A percentile compares a stretch with the other conserved stretches of the same genome.
phyloP scores from a whole-genome alignment of 2,113 vertebrate species.

The Sciurus niger region DNA sequence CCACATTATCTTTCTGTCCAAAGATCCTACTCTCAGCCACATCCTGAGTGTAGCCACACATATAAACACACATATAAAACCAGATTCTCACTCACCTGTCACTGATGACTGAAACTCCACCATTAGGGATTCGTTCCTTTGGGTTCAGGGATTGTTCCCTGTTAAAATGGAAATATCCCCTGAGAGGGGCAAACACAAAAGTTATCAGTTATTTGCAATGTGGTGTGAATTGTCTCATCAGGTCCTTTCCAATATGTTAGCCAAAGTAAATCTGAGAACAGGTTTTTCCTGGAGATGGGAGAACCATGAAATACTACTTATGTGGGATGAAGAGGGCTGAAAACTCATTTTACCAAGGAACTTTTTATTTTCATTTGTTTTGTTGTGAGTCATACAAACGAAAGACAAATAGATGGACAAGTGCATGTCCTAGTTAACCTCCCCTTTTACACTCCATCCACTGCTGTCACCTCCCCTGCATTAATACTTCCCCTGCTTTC shows the following conservation, averaged over 20 bases:
- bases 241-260: conserved; percentile 60
- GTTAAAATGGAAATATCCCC: conserved; percentile 79
- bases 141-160: conserved; percentile 73
- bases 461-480: background rate
- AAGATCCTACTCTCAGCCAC: conserved; percentile 18
- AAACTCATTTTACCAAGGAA: background rate
- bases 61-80: conserved; percentile 31
- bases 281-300: conserved; percentile 37
- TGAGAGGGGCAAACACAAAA: conserved; percentile 67
- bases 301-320: conserved; percentile 43
- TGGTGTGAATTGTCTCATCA: conserved; percentile 44
- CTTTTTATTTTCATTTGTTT: background rate
- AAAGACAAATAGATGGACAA: conserved; percentile 33
- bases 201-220: conserved; percentile 64
- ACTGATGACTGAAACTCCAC: conserved; percentile 78
- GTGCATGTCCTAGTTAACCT: background rate
- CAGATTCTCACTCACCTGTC: conserved; percentile 79
- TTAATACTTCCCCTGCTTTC: conserved; percentile 44
- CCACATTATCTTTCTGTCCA: background rate
- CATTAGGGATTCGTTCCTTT: conserved; percentile 82
- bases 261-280: conserved; percentile 49
- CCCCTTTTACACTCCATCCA: background rate
- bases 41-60: background rate
- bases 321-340: conserved; percentile 41
- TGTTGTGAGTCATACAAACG: conserved; percentile 25